Evolutionary conservation across 1,140 invertebrate species (phyloP), one percentile per base, ranked within the genome.

Genomic region (Scaptomyza montana): DNA sequence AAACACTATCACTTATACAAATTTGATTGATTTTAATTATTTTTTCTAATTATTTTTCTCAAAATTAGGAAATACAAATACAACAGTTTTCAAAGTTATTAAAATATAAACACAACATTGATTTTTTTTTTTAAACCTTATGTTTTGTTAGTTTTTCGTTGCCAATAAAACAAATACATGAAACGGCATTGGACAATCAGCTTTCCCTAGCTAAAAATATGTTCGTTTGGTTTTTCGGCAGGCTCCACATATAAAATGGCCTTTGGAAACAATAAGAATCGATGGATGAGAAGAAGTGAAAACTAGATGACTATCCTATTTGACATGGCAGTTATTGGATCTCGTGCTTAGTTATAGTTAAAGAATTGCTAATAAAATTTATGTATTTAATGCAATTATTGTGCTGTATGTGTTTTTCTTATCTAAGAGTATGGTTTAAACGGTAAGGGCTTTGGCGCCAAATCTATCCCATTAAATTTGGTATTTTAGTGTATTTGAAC

Each of bases 1-100:
- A 85, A 80, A 85, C 74, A 85, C 71, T 85, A 86, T 77, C 80
- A 65, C 85, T 80, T 84, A 71, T 85, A 80, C 74, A 76, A 73
- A 85, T 65, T 51, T 51, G 46, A 63, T 68, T 80, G 75, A 66
- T 84, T 80, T 85, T 59, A 54, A 74, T 70, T 57, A 39, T 69
- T 57, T 41, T 78, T 78, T 12, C 47, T 71, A 45, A 45, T 55
- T 68, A 54, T 30, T 28, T 51, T 71, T 71, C 41, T 63, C 60
- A 57, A 70, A 67, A 77, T 71, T 30, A 67, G 69, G 71, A 54
- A 39, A 50, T 56, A 66, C 25, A 76, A 66, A 72, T 59, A 70
- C 54, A 74, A 73, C 50, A 63, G 53, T 36, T 45, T 46, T 49
- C 49, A 61, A 53, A 69, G 68, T 62, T 36, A 28, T 3, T 19